Evolutionary conservation across 2,113 vertebrate species (phyloP).

Genomic region (Macquaria australasica): DNA sequence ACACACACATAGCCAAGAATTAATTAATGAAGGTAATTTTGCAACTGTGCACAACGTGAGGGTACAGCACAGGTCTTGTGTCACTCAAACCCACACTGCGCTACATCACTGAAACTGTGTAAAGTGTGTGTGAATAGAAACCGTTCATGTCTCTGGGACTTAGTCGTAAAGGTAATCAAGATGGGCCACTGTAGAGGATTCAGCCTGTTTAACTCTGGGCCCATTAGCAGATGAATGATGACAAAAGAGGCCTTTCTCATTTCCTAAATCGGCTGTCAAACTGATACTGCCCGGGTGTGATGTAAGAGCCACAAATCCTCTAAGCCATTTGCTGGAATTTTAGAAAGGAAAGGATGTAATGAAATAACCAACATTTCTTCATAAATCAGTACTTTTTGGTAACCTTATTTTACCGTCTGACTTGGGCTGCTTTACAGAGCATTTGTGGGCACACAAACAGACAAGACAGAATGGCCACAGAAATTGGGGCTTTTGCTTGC

Average conservation of each 20-base stretch:
- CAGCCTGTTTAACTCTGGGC: conserved; percentile 12
- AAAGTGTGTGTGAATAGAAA: neutral
- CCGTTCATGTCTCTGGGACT: conserved; percentile 8
- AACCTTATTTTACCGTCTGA: neutral
- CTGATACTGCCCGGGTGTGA: conserved; percentile 18
- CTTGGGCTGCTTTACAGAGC: neutral
- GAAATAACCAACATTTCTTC: neutral
- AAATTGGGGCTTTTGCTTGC: neutral
- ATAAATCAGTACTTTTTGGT: conserved; percentile 6
- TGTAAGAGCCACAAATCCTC: conserved; percentile 52
- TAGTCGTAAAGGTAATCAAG: conserved; percentile 14
- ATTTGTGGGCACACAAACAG: too few species aligned
- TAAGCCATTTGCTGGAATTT: conserved; percentile 28
- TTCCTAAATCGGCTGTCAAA: conserved; percentile 41
- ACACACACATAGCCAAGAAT: conserved; percentile 10
- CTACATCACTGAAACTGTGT: neutral
- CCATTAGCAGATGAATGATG: conserved; percentile 58
- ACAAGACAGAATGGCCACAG: neutral
- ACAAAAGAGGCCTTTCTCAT: conserved; percentile 53
- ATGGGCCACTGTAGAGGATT: conserved; percentile 18
- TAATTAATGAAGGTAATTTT: conserved; percentile 19
- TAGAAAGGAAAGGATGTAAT: conserved; percentile 29
- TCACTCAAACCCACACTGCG: neutral
- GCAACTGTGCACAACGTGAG: conserved; percentile 18
- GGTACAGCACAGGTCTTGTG: conserved; percentile 1